Conservation (phyloP, 2,888 invertebrate genomes). For the Philereme transversata region DNA sequence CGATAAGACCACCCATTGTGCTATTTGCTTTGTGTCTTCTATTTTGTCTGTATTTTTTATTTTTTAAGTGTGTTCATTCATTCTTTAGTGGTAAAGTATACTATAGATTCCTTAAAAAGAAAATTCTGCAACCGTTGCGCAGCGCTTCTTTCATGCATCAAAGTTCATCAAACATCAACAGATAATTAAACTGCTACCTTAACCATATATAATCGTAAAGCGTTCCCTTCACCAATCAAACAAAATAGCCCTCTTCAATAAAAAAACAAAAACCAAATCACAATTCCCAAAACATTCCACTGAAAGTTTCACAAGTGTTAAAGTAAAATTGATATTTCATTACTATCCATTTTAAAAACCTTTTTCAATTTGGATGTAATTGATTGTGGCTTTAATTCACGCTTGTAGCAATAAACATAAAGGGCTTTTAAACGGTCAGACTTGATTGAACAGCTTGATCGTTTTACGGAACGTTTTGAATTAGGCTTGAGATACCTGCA, state of each 20-base stretch:
- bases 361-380: conserved; percentile 24
- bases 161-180: no score
- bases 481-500: no score
- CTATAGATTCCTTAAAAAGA: no score
- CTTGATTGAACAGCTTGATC: background rate
- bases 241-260: conserved; percentile 2
- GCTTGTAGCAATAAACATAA: conserved; percentile 16
- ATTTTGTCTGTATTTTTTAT: no score
- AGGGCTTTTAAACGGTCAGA: conserved; percentile 19
- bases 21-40: no score
- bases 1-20: no score
- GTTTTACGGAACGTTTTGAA: no score
- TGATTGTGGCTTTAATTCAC: conserved; percentile 22
- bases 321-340: conserved; percentile 8
- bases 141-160: no score
- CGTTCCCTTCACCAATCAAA: conserved; percentile 2
- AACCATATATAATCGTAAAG: background rate
- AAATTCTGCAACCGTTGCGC: no score
- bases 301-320: conserved; percentile 14
- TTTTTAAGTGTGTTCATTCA: no score
- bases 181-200: background rate
- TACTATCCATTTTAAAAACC: conserved; percentile 18
- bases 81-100: no score
- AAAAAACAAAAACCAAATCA: conserved; percentile 13
- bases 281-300: conserved; percentile 11